Base-by-base conservation (phyloP, 2,888 invertebrate species). In the Cerceris rybyensis region DNA sequence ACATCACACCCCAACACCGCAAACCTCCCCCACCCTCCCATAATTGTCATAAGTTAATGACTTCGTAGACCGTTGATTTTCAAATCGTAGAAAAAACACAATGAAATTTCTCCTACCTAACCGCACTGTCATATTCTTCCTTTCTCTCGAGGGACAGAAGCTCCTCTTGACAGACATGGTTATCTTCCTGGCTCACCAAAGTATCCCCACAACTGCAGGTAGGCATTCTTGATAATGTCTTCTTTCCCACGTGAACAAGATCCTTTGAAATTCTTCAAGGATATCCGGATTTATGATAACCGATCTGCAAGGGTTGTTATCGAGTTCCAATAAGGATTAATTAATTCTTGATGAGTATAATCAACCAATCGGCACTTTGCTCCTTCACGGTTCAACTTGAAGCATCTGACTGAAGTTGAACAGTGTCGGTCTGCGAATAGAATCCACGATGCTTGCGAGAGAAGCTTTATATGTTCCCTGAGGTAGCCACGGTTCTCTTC, bases 191-290 rank as follows among this genome's bases (percentile, higher is more conserved):
- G 39, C 83, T 75, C 57, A 65, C 70, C 49, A 77, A 60, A 5
- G 75, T 69, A 60, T 69, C 77, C n/a, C 86, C 78, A 66, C 91
- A 92, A 16, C 84, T 79, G 63, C 92, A 92, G 39, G 84, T 87
- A 13, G 90, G 88, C 92, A 92, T 91, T 60, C 78, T 49, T 16
- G 14, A n/a, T 16, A 11, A 14, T 17, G n/a, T 42, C 41, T 7
- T 9, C 11, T 11, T 42, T 60, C 7, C n/a, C 49, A 50, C 71
- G 59, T 50, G n/a, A 0, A 55, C 17, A 28, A 28, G 28, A 28
- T 28, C 28, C 28, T 28, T 28, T 28, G 28, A 28, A 28, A 28
- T 28, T 2, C 28, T 28, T 28, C 28, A 28, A 28, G 28, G 28
- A 28, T 28, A 28, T 28, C 28, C 28, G 28, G 28, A 28, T 28